Percentiles rank a stretch among this genome's conserved stretches.
phyloP scores from a whole-genome alignment of 2,797 vertebrate species.

The Chaetodon trifasciatus region DNA sequence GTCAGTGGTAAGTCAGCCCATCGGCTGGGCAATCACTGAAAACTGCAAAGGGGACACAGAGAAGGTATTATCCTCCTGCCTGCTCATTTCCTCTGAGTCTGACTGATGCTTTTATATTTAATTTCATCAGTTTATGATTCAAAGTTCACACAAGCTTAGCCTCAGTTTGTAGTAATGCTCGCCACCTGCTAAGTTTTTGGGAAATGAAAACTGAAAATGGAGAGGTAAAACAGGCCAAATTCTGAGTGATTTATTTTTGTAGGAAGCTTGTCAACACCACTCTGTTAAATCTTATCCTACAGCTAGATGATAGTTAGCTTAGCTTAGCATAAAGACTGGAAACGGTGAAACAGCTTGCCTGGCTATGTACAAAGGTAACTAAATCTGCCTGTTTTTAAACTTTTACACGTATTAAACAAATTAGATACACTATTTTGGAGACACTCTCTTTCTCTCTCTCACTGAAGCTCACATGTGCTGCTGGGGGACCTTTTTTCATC shows the following conservation, averaged over 20 bases:
- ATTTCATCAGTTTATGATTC: conserved; percentile 11
- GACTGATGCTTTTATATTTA: conserved; percentile 26
- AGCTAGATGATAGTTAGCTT: too few species aligned
- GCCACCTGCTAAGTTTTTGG: neutral
- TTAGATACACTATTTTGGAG: neutral
- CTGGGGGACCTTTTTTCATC: neutral
- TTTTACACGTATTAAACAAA: neutral
- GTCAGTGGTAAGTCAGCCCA: conserved; percentile 40
- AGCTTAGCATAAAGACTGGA: neutral
- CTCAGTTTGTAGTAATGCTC: neutral
- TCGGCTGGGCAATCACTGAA: neutral
- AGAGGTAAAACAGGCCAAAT: neutral
- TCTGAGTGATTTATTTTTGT: neutral
- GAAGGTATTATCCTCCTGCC: conserved; percentile 35
- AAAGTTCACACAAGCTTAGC: conserved; percentile 14
- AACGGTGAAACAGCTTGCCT: neutral
- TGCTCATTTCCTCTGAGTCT: conserved; percentile 39
- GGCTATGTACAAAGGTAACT: neutral
- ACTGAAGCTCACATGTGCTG: neutral
- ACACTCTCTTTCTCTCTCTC: too few species aligned
- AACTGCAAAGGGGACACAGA: conserved; percentile 13
- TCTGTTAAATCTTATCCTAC: neutral
- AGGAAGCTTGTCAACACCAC: neutral
- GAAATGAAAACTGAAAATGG: neutral
- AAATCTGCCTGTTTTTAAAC: neutral